Conservation (phyloP, 2,888 invertebrate genomes). For the Chalcis sispes region DNA sequence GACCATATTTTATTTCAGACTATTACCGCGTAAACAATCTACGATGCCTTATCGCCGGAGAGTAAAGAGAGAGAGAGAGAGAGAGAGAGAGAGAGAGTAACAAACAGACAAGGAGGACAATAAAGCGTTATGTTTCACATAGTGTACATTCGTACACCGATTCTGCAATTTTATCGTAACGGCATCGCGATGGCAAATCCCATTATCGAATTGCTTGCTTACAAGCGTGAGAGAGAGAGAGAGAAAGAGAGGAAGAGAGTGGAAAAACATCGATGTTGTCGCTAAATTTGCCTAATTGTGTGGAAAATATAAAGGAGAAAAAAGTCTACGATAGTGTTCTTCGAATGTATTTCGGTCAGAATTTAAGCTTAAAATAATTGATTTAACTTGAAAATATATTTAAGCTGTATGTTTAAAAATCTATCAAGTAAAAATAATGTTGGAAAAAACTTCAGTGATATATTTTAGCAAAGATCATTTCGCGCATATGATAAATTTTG, state of each 20-base stretch:
- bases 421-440: too few species aligned
- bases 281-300: too few species aligned
- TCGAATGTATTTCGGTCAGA: too few species aligned
- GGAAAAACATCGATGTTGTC: too few species aligned
- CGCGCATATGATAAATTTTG: too few species aligned
- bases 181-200: conserved; percentile 25
- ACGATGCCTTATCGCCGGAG: conserved; percentile 37
- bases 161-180: conserved; percentile 30
- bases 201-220: conserved; percentile 15
- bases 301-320: too few species aligned
- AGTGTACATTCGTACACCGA: neutral
- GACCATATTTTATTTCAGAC: conserved; percentile 44
- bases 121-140: conserved; percentile 40
- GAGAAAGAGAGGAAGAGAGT: conserved; percentile 28
- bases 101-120: neutral
- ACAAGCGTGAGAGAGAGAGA: neutral
- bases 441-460: too few species aligned
- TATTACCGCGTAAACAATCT: conserved; percentile 46
- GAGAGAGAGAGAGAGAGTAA: neutral
- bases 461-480: too few species aligned
- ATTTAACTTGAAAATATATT: too few species aligned
- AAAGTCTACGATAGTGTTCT: too few species aligned
- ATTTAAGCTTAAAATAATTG: too few species aligned
- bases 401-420: too few species aligned
- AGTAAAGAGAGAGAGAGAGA: neutral